phyloP scores from a whole-genome alignment of 2,888 invertebrate species.

The Chalcosyrphus nemorum region DNA sequence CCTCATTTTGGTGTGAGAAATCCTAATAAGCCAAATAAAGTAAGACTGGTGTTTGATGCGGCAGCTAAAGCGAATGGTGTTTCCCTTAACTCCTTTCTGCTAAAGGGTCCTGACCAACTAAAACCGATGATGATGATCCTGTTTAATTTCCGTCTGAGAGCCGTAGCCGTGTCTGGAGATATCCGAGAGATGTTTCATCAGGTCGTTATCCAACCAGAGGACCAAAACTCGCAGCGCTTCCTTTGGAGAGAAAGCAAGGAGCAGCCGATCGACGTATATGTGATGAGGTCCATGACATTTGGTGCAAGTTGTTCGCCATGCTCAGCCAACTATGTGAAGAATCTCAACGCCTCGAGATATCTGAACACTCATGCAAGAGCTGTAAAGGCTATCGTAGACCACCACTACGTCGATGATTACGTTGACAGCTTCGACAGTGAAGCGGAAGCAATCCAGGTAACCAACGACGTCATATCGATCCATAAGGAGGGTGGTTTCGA shows the following conservation, averaged over 20 bases:
- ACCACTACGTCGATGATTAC: no score
- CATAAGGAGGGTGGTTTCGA: slow-evolving; percentile 10
- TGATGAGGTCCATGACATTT: slow-evolving; percentile 69
- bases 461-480: not conserved
- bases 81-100: slow-evolving; percentile 49
- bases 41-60: slow-evolving; percentile 66
- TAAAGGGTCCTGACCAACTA: slow-evolving; percentile 66
- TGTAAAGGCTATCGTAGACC: slow-evolving; percentile 41
- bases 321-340: slow-evolving; percentile 65
- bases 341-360: no score
- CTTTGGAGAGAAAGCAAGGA: slow-evolving; percentile 48
- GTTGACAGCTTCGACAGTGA: slow-evolving; percentile 1
- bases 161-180: slow-evolving; percentile 57
- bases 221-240: slow-evolving; percentile 38
- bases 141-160: slow-evolving; percentile 53
- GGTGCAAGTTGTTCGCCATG: slow-evolving; percentile 66
- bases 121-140: slow-evolving; percentile 46
- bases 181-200: slow-evolving; percentile 69
- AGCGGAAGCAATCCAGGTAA: slow-evolving; percentile 62
- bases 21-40: slow-evolving; percentile 56
- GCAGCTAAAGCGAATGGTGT: slow-evolving; percentile 49
- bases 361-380: slow-evolving; percentile 39
- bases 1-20: slow-evolving; percentile 71
- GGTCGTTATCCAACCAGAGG: slow-evolving; percentile 34
- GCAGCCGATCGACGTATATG: slow-evolving; percentile 34